Percentiles rank a stretch among this genome's conserved stretches.
Evolutionary conservation across 1,140 invertebrate species (phyloP).

Genomic region (Polyergus mexicanus): DNA sequence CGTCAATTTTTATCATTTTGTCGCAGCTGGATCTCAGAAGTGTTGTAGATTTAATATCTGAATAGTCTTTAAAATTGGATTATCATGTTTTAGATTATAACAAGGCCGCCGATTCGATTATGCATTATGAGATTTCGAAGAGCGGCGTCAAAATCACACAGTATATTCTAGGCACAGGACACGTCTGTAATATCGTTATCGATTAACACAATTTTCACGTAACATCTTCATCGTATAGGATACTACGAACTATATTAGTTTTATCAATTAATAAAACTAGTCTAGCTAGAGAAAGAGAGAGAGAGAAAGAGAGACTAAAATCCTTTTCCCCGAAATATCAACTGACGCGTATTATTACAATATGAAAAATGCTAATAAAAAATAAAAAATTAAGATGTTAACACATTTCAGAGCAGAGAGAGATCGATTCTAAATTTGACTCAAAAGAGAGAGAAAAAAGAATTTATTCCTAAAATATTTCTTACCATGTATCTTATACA

Average conservation of each 20-base stretch:
- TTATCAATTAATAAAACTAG: slow-evolving; percentile 29
- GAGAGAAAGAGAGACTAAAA: background rate
- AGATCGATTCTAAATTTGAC: background rate
- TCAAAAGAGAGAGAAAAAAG: no score
- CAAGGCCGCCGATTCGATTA: slow-evolving; percentile 44
- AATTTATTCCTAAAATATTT: background rate
- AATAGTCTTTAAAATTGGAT: slow-evolving; percentile 21
- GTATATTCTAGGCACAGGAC: slow-evolving; percentile 36
- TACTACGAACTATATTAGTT: slow-evolving; percentile 7
- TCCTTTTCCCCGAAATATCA: background rate
- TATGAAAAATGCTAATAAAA: background rate
- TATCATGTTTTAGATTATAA: slow-evolving; percentile 25
- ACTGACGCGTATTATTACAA: background rate
- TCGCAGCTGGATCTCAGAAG: background rate
- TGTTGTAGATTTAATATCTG: slow-evolving; percentile 28
- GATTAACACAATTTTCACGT: slow-evolving; percentile 46
- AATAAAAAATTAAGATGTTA: background rate
- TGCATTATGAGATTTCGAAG: slow-evolving; percentile 48
- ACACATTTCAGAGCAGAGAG: background rate
- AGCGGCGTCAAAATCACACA: slow-evolving; percentile 42
- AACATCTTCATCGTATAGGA: slow-evolving; percentile 32
- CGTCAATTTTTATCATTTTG: slow-evolving; percentile 2
- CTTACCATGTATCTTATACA: background rate
- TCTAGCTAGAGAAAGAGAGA: no score
- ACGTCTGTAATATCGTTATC: slow-evolving; percentile 41